Evolutionary conservation across 2,797 vertebrate genomes (phyloP).

Genomic region (Diceros bicornis): DNA sequence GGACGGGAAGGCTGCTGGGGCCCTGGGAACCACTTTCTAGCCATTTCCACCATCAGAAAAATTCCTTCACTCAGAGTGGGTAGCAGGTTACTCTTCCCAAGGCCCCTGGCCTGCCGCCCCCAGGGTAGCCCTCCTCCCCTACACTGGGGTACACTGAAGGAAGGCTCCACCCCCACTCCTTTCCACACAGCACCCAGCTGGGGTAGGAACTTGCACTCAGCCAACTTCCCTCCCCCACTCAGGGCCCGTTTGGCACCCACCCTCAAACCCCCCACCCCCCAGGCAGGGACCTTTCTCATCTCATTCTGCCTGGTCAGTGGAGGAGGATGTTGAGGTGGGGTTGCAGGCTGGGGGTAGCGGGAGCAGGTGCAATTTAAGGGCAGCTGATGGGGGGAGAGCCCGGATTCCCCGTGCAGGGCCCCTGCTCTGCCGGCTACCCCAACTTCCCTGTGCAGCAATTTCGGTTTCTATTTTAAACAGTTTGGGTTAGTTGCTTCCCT

Average conservation of each 20-base stretch:
- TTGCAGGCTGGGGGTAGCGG: neutral
- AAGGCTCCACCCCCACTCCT: neutral
- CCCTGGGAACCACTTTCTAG: neutral
- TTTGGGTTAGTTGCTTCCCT: slow-evolving; percentile 80
- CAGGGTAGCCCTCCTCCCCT: neutral
- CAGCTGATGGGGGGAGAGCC: neutral
- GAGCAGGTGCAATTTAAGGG: neutral
- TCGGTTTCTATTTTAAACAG: slow-evolving; percentile 85
- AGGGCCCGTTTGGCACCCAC: neutral
- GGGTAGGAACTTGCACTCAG: neutral
- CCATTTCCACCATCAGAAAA: neutral
- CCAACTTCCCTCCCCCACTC: neutral
- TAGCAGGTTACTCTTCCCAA: neutral
- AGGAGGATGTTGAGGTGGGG: neutral
- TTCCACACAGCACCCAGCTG: neutral
- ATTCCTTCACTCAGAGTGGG: neutral
- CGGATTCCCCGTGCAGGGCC: neutral
- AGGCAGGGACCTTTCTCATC: neutral
- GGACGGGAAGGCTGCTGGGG: neutral
- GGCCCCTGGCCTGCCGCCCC: neutral
- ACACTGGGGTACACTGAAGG: neutral
- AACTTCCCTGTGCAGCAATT: slow-evolving; percentile 77
- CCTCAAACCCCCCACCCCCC: accelerated
- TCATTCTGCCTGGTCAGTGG: neutral
- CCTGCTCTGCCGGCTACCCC: neutral